Base-by-base conservation (phyloP, 2,888 invertebrate genomes). In the Agrochola lychnidis region DNA sequence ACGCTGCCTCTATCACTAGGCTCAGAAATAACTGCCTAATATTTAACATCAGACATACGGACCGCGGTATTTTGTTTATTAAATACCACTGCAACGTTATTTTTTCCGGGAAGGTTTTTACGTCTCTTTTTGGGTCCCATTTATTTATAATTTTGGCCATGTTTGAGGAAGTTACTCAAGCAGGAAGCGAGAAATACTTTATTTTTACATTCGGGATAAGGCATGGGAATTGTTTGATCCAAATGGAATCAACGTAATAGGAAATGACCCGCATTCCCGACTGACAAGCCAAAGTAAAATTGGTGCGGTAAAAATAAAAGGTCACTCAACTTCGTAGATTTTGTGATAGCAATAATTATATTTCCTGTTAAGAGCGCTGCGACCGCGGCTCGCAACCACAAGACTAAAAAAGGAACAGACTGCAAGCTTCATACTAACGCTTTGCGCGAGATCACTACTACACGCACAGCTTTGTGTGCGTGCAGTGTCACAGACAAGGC, bases 11-110 rank as follows among this genome's bases (percentile, higher is more conserved):
- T 73, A 76, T 53, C 76, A 73, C 72, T 70, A 36, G 30, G 40
- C 48, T n/a, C 40, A 40, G 67, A 80, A 70, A 82, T 74, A 84
- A 70, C 68, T 22, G 62, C 42, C 70, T 70, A 45, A 63, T 67
- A 73, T n/a, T 51, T 45, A 72, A 42, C 70, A 64, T 36, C 53
- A 48, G 48, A 73, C 85, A 70, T 30, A 68, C 70, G 40, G 48
- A 73, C 19, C n/a, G 2, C 40, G 72, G 72, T 63, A 85, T 82
- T 72, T 59, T 71, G 76, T 85, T 69, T 85, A 83, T 83, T 81
- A 69, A 85, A 82, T 85, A 73, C 67, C 67, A 66, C 14, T 19
- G 40, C 22, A 36, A 16, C 16, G 25, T 48, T 57, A 69, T 81
- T 71, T 76, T 64, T 85, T 64, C 70, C 30, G 42, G 9, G 61